Conservation (phyloP, 2,113 vertebrate genomes). For the Muscicapa adusta region DNA sequence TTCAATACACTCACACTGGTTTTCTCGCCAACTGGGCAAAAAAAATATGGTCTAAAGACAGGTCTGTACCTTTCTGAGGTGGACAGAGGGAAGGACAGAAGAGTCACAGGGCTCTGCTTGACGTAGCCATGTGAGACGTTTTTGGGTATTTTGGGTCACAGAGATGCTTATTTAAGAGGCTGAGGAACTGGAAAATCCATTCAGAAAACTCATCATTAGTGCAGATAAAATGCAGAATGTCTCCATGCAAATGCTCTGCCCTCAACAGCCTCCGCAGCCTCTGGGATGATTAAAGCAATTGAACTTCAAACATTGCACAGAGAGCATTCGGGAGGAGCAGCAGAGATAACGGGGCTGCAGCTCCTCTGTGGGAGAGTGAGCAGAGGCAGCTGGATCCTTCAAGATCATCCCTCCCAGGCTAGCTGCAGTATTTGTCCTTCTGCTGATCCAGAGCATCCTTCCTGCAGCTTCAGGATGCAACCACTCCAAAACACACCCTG, state of each 20-base stretch:
- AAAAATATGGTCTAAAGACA: neutral
- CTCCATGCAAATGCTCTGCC: neutral
- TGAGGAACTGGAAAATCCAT: neutral
- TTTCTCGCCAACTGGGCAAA: neutral
- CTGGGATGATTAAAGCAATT: constrained; percentile 47
- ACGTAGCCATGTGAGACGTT: neutral
- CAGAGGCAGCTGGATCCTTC: neutral
- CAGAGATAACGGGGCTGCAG: constrained; percentile 26
- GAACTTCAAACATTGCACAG: neutral
- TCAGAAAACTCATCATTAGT: neutral
- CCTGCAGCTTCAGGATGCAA: neutral
- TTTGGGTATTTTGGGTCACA: neutral
- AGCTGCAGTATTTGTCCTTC: neutral
- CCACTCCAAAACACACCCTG: fast-evolving
- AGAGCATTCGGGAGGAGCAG: neutral
- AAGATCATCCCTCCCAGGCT: neutral
- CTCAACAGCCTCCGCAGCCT: neutral
- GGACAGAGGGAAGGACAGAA: neutral
- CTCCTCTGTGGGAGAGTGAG: neutral
- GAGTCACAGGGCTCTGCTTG: neutral
- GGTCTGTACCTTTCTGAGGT: neutral
- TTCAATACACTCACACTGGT: neutral
- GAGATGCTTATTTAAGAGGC: neutral
- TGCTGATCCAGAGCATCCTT: neutral
- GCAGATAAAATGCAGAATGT: neutral